Base-by-base conservation (phyloP, 2,113 vertebrate species). In the Notarius lentiginosus region DNA sequence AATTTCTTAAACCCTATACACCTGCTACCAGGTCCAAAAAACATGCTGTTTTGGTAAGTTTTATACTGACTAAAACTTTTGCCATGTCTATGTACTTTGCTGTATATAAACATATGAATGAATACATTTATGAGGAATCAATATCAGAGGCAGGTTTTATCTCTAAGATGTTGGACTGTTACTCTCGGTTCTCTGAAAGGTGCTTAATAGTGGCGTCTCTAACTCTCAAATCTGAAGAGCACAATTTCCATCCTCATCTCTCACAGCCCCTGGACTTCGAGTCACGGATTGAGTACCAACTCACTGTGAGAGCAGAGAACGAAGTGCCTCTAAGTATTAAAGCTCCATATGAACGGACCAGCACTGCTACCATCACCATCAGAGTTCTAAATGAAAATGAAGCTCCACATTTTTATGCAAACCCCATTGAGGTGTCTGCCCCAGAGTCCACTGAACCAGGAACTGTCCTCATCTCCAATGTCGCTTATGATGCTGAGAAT, bases 251-350 rank as follows among this genome's bases (percentile, higher is more conserved):
- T 88, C 27, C 72, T 34, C 15, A 14, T 88, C 0, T 83, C 14
- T n/a, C 84, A 4, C 94, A 99, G 98, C 95, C 97, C 0, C 92
- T 99, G 90, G 97, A 99, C 92, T 96, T 95, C 4, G 98, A 99
- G 92, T 88, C 85, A 1, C 85, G 90, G 2, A 91, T 88, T 2
- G 92, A 89, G 60, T 90, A 97, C 2, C 70, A 85, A 66, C 94
- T 99, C 85, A 91, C 63, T 0, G 87, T 99, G 85, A 94, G 83
- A 0, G 98, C 96, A 87, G 95, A 94, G 93, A 99, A 99, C 4
- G 89, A 95, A 87, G 93, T 75, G 30, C 92, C 94, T 0, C 95
- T 96, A 88, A 96, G 95, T 75, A 90, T 90, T 0, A 92, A 93
- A 0, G 95, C 92, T 18, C 94, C 94, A 0, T 87, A 90, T 70